Percentiles rank a stretch among this genome's conserved stretches.
phyloP scores from a whole-genome alignment of 2,888 invertebrate genomes.

The Mesoligia furuncula region DNA sequence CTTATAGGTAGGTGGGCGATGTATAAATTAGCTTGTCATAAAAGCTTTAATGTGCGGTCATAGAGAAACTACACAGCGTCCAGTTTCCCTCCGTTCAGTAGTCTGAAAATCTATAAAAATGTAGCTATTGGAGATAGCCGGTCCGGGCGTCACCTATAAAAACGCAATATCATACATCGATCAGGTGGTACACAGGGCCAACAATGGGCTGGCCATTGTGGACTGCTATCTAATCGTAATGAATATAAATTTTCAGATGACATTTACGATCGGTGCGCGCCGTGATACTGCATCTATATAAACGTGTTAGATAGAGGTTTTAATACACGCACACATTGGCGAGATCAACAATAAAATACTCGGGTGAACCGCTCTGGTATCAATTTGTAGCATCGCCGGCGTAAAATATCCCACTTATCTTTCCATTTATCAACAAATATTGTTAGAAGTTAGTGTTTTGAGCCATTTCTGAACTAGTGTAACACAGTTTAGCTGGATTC shows the following conservation, averaged over 20 bases:
- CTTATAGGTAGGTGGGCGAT: constrained; percentile 79
- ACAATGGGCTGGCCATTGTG: constrained; percentile 87
- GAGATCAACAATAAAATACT: constrained; percentile 77
- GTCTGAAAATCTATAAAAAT: constrained; percentile 75
- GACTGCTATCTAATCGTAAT: constrained; percentile 89
- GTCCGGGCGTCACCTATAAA: constrained; percentile 81
- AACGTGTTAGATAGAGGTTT: constrained; percentile 83
- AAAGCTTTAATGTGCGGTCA: constrained; percentile 78
- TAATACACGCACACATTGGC: constrained; percentile 82
- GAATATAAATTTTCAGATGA: constrained; percentile 90
- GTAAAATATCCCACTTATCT: constrained; percentile 80
- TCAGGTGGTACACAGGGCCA: constrained; percentile 83
- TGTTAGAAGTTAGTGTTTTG: constrained; percentile 68
- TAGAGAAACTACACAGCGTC: constrained; percentile 75
- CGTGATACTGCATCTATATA: constrained; percentile 87
- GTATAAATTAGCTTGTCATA: constrained; percentile 84
- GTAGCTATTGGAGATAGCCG: constrained; percentile 66
- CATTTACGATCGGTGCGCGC: constrained; percentile 89
- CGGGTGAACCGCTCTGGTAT: constrained; percentile 74
- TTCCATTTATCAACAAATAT: constrained; percentile 81
- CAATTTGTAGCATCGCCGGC: constrained; percentile 82
- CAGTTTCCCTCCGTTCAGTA: constrained; percentile 75
- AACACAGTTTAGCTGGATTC: constrained; percentile 16
- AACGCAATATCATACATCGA: constrained; percentile 88
- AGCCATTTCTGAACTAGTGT: constrained; percentile 56